Evolutionary conservation across 30 jellyfish, hydroid and myxozoan species (phyloP), one percentile per base, ranked within the genome.

Genomic region (Hydractinia symbiolongicarpus): DNA sequence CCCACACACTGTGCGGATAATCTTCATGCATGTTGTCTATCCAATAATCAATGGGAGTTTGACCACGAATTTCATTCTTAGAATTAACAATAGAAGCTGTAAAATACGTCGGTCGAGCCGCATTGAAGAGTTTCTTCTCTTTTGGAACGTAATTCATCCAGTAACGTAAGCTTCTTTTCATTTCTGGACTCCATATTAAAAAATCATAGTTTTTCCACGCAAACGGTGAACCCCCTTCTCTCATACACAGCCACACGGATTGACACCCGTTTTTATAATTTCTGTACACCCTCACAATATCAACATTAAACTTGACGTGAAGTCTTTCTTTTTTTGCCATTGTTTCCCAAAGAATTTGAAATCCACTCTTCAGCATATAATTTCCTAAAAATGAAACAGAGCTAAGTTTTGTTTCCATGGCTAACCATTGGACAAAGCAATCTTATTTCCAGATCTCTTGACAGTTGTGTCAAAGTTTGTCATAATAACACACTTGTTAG

Each of bases 161-260:
- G 64, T 66, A 73, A 9, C 72, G 57, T 40, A 89, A 62, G 79
- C 95, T 89, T 30, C 7, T 79, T 54, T 77, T 60, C 70, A 89
- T 17, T 30, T 89, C 96, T 15, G 96, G 96, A 16, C 90, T 89
- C 96, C 96, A 89, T 57, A 89, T 79, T 64, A 89, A 86, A 73
- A 89, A 89, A 14, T 81, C 81, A 86, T 62, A 89, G 69, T 77
- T 78, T 10, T 89, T 60, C 80, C 80, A 71, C 16, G 11, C 40
- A 11, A 60, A 30, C 8, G 15, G 15, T 7, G 11, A 15, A 40
- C n/a, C 80, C 11, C 61, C 61, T 53, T 50, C 80, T 20, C 9
- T 20, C 60, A 15, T 71, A 20, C 51, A 20, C 9, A 50, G 13
- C 61, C 56, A 20, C 13, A 30, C 9, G 17, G 15, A 55, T 71